Conservation (phyloP, 2,113 vertebrate species). For the Machaerirhynchus nigripectus region DNA sequence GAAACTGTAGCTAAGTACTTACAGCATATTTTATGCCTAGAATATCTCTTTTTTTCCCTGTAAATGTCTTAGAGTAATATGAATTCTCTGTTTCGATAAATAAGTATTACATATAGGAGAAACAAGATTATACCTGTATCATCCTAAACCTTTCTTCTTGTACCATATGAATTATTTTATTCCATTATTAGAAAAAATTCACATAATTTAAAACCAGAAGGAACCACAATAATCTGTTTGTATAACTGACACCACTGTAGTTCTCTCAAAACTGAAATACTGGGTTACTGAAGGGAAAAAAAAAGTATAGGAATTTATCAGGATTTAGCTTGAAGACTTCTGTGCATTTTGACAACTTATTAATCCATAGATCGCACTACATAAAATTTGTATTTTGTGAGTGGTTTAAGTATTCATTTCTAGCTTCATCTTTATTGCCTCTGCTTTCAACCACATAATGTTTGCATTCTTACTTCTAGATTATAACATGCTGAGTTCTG, state of each 20-base stretch:
- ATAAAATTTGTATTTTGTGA: background rate
- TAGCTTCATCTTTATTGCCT: background rate
- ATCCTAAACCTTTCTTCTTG: background rate
- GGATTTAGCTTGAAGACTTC: background rate
- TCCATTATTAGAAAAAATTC: background rate
- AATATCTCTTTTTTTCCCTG: background rate
- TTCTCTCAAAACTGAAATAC: background rate
- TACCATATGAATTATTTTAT: background rate
- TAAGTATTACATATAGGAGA: background rate
- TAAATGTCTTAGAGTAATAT: background rate
- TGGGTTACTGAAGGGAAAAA: background rate
- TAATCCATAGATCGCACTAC: background rate
- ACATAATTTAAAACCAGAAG: background rate
- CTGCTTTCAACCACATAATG: background rate
- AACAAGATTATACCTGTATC: background rate
- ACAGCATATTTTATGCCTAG: background rate
- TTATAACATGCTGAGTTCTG: background rate
- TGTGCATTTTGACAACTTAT: background rate
- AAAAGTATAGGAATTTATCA: background rate
- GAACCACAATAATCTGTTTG: background rate
- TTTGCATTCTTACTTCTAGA: background rate
- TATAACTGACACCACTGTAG: background rate
- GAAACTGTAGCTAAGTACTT: background rate
- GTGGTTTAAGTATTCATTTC: background rate
- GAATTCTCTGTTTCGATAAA: background rate